These are phyloP conservation scores for Alligator sinensis DNA, from an alignment of 2,113 vertebrate genomes.

Conservation along the genomic window DNA sequence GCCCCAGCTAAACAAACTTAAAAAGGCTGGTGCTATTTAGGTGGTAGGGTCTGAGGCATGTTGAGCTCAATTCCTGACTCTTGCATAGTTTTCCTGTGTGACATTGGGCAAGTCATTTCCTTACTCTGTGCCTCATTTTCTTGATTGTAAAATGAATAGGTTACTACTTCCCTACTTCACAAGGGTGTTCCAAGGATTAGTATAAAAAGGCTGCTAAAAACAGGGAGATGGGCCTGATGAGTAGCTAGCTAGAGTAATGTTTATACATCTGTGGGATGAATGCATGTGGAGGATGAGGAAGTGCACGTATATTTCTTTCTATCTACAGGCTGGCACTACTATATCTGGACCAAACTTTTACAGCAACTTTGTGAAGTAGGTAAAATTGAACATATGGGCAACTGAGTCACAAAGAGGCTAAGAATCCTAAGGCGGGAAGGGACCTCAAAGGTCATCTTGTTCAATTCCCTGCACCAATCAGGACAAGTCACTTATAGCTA, in stretches of 20 bases:
- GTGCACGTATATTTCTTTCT: not conserved
- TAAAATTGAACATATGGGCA: not conserved
- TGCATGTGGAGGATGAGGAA: not conserved
- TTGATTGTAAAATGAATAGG: not conserved
- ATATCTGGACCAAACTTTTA: not conserved
- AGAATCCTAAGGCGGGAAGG: not conserved
- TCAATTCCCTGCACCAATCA: too few relatives aligned
- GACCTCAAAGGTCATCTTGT: too few relatives aligned
- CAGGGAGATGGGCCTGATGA: rapidly evolving
- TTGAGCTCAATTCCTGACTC: not conserved
- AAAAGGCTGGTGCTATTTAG: too few relatives aligned
- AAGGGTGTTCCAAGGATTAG: not conserved
- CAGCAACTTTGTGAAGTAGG: not conserved
- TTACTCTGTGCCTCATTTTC: not conserved
- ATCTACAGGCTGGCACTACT: not conserved
- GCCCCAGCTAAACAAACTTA: not conserved
- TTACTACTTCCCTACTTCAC: not conserved
- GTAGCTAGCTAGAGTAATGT: not conserved
- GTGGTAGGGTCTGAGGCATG: not conserved
- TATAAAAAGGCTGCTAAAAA: not conserved
- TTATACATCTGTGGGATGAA: not conserved
- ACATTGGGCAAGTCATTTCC: rapidly evolving
- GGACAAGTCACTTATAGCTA: not conserved
- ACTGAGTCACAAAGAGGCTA: not conserved
- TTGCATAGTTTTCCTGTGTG: not conserved